Evolutionary conservation across 2,888 invertebrate genomes (phyloP).

Genomic region (Pandemis heparana): DNA sequence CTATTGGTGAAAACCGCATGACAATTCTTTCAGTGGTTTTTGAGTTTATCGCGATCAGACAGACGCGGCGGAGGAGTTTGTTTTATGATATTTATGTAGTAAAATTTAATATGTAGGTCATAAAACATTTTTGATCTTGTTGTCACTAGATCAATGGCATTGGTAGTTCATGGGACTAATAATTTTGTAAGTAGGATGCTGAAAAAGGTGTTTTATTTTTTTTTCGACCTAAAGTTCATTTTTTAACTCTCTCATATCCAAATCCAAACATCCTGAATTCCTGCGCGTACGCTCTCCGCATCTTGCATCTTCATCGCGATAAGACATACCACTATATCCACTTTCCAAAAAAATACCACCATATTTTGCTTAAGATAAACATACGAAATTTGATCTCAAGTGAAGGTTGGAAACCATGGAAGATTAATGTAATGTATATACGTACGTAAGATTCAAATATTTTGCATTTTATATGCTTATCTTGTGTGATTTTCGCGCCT

Average conservation of each 20-base stretch:
- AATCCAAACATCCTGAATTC: conserved; percentile 19
- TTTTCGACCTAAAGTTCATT: background rate
- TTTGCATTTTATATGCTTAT: background rate
- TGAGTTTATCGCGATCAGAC: too few relatives aligned
- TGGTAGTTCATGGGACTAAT: too few relatives aligned
- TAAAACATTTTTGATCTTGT: too few relatives aligned
- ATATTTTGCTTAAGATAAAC: conserved; percentile 7
- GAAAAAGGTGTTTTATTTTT: too few relatives aligned
- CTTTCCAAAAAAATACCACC: conserved; percentile 22
- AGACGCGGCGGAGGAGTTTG: too few relatives aligned
- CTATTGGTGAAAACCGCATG: too few relatives aligned
- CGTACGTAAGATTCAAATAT: background rate
- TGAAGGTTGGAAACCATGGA: background rate
- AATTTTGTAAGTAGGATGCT: too few relatives aligned
- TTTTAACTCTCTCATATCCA: background rate
- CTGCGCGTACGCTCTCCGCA: background rate
- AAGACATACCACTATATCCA: conserved; percentile 30
- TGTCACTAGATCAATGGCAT: too few relatives aligned
- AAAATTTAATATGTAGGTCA: too few relatives aligned
- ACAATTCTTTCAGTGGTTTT: too few relatives aligned
- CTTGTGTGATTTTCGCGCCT: background rate
- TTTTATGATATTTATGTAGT: too few relatives aligned
- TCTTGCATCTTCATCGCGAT: conserved; percentile 27
- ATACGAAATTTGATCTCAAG: background rate
- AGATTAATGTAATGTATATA: background rate